These are phyloP conservation scores for Equus przewalskii DNA, from an alignment of 2,113 vertebrate genomes.

Conservation along the genomic window DNA sequence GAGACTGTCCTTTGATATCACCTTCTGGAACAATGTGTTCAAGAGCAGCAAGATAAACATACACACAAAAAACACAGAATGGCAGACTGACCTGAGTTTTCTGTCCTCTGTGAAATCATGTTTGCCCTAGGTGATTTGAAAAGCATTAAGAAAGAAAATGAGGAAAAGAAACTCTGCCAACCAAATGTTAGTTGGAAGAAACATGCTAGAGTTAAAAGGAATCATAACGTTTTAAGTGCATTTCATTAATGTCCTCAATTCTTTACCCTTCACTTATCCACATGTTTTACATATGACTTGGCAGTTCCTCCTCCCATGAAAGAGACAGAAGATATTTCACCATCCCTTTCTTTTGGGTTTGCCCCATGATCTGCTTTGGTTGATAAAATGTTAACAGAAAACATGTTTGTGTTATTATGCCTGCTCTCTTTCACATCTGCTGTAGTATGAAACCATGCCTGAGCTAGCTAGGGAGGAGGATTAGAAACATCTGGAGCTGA, in stretches of 20 bases:
- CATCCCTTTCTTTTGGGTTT: neutral
- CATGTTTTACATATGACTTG: neutral
- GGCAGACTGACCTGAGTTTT: neutral
- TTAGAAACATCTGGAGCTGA: rapidly evolving
- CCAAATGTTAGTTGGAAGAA: slow-evolving; percentile 32
- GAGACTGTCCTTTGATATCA: neutral
- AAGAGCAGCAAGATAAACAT: neutral
- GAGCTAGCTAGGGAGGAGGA: neutral
- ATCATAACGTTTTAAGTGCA: neutral
- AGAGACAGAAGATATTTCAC: neutral
- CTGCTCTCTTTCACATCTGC: neutral
- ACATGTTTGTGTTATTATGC: neutral
- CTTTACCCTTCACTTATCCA: neutral
- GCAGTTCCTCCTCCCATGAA: neutral
- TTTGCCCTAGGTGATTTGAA: slow-evolving; percentile 6
- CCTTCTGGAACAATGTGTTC: neutral
- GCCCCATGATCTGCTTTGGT: neutral
- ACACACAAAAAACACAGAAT: neutral
- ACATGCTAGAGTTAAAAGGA: neutral
- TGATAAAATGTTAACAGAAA: neutral
- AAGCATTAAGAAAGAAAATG: slow-evolving; percentile 52
- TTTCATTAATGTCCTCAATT: neutral
- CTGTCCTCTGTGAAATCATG: neutral
- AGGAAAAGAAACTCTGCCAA: neutral
- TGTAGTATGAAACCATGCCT: neutral